These are phyloP conservation scores for Meda fulgida DNA, from an alignment of 2,797 vertebrate genomes.

Conservation along the genomic window DNA sequence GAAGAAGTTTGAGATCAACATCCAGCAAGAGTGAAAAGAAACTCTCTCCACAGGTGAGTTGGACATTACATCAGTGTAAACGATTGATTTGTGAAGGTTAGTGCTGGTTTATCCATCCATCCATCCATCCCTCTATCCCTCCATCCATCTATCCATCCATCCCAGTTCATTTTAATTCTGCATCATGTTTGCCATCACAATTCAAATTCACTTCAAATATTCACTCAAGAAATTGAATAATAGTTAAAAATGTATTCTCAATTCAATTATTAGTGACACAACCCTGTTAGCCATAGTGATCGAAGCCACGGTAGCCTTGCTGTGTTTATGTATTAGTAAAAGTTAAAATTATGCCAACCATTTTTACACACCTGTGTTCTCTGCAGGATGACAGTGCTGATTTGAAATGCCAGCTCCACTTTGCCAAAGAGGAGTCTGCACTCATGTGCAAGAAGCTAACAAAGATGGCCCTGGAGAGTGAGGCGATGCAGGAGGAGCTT, in stretches of 20 bases:
- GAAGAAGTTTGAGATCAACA: conserved; percentile 84
- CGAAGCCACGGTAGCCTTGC: neutral
- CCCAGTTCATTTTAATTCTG: neutral
- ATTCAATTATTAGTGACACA: neutral
- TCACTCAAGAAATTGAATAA: neutral
- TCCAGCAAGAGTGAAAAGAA: conserved; percentile 87
- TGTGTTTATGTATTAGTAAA: neutral
- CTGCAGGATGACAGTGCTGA: conserved; percentile 92
- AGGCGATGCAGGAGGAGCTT: conserved; percentile 90
- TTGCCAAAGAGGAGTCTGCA: conserved; percentile 95
- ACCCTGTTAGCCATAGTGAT: neutral
- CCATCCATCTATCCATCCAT: neutral
- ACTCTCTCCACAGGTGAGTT: conserved; percentile 84
- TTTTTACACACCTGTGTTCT: conserved; percentile 1
- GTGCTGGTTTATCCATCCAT: neutral
- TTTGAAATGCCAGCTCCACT: conserved; percentile 95
- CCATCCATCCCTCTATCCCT: neutral
- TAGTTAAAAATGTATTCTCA: neutral
- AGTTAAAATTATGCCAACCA: neutral
- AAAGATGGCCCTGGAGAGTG: conserved; percentile 91
- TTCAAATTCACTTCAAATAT: neutral
- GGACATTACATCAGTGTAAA: conserved; percentile 42
- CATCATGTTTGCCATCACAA: neutral
- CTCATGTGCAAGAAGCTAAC: conserved; percentile 99
- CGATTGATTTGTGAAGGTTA: neutral